phyloP scores from a whole-genome alignment of 2,113 vertebrate genomes.

The Hippocampus zosterae region DNA sequence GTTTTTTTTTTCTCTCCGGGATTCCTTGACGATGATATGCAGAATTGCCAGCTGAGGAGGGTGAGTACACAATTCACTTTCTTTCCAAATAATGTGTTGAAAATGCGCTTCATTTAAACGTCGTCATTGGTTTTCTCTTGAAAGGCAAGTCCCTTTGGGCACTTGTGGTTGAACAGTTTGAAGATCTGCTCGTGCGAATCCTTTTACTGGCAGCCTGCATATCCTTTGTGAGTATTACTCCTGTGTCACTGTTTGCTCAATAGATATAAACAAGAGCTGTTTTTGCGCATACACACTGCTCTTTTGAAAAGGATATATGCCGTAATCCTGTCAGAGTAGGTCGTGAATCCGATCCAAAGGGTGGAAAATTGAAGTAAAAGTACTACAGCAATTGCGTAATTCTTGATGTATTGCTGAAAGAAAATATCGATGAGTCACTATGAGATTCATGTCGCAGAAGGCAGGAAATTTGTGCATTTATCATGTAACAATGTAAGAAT shows the following conservation, averaged over 20 bases:
- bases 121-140: neutral
- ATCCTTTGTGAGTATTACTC: conserved; percentile 91
- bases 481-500: no score
- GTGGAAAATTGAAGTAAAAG: neutral
- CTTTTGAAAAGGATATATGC: neutral
- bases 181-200: conserved; percentile 97
- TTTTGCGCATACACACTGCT: neutral
- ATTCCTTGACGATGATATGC: conserved; percentile 52
- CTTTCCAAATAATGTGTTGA: neutral
- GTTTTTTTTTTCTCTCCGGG: conserved; percentile 39
- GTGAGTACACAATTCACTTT: conserved; percentile 63
- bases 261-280: neutral
- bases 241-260: neutral
- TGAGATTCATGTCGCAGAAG: no score
- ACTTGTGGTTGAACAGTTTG: conserved; percentile 95
- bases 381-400: no score
- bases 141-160: conserved; percentile 94
- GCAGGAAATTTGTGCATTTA: no score
- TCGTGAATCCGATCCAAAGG: neutral
- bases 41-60: conserved; percentile 96
- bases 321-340: neutral
- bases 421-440: no score
- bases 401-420: no score
- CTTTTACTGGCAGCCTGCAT: conserved; percentile 96
- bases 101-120: neutral